Evolutionary conservation across 2,797 vertebrate genomes (phyloP).

Genomic region (Micromesistius poutassou): DNA sequence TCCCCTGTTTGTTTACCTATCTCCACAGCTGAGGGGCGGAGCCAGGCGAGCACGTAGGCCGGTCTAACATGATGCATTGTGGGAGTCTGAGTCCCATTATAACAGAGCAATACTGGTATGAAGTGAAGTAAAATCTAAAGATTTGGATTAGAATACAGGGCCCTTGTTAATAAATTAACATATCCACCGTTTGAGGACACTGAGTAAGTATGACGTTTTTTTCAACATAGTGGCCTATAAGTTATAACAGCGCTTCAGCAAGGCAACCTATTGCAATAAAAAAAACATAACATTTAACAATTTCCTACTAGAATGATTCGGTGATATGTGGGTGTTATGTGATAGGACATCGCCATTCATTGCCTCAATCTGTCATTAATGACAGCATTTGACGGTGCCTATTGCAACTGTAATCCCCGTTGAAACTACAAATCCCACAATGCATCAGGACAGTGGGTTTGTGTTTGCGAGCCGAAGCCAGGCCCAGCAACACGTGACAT

Average conservation of each 20-base stretch:
- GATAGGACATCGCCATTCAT: not conserved
- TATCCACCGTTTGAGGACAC: not conserved
- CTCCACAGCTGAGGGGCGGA: slow-evolving; percentile 77
- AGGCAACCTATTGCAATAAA: not conserved
- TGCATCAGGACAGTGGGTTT: slow-evolving; percentile 35
- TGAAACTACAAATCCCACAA: slow-evolving; percentile 64
- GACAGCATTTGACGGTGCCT: not conserved
- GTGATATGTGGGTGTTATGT: not conserved
- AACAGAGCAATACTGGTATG: not conserved
- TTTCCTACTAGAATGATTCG: not conserved
- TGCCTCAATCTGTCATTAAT: not conserved
- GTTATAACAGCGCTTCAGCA: not conserved
- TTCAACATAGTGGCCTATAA: not conserved
- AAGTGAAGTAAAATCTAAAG: not conserved
- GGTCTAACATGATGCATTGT: slow-evolving; percentile 47
- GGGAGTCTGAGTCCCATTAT: slow-evolving; percentile 74
- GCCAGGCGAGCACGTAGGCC: slow-evolving; percentile 31
- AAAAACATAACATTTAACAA: not conserved
- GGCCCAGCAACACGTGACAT: slow-evolving; percentile 93
- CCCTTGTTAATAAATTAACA: not conserved
- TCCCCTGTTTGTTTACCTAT: slow-evolving; percentile 92
- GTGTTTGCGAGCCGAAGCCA: slow-evolving; percentile 52
- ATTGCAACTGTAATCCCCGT: not conserved
- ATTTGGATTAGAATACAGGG: not conserved
- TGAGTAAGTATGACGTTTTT: not conserved